A percentile compares a stretch with the other conserved stretches of the same genome.
Conservation (phyloP, 2,888 invertebrate genomes). For the Syrphus vitripennis region DNA sequence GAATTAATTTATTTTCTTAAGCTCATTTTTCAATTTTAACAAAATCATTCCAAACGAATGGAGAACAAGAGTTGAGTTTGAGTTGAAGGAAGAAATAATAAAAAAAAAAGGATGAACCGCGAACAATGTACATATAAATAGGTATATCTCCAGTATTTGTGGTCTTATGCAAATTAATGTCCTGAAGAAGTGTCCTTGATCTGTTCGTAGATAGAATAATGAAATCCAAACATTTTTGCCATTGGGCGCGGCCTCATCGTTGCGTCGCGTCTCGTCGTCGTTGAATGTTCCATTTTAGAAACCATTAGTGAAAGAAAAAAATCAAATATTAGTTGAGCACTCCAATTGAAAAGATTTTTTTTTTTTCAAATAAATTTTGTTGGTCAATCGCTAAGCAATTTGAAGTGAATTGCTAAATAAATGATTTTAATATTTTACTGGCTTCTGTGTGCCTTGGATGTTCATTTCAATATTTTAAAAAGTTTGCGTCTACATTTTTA, state of each 20-base stretch:
- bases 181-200: conserved; percentile 29
- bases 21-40: conserved; percentile 53
- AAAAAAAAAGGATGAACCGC: conserved; percentile 25
- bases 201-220: conserved; percentile 16
- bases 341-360: neutral
- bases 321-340: conserved; percentile 31
- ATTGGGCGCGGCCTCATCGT: neutral
- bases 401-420: neutral
- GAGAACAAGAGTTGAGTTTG: conserved; percentile 2
- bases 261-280: neutral
- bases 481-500: too few species aligned
- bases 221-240: conserved; percentile 19
- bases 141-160: conserved; percentile 28
- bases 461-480: neutral
- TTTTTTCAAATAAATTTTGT: too few species aligned
- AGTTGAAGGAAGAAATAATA: conserved; percentile 8
- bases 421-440: neutral
- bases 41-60: conserved; percentile 36
- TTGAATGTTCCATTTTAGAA: neutral
- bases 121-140: conserved; percentile 17
- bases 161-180: conserved; percentile 63
- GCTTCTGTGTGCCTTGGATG: neutral
- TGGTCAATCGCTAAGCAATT: conserved; percentile 19
- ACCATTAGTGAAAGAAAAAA: conserved; percentile 1
- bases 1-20: conserved; percentile 45